phyloP scores from a whole-genome alignment of 2,888 invertebrate species.

The Yponomeuta evonymella region DNA sequence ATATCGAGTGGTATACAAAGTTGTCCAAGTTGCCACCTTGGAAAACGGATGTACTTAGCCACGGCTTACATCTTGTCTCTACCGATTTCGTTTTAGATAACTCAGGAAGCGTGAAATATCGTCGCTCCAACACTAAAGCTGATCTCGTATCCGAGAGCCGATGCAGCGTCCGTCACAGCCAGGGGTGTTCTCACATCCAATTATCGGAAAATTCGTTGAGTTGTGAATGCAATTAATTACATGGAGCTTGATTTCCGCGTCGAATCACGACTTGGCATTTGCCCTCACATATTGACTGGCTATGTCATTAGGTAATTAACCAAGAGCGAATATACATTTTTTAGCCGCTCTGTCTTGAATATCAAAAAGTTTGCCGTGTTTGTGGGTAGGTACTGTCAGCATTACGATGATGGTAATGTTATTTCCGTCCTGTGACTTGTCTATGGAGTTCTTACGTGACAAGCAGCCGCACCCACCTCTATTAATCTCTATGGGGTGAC shows the following conservation, averaged over 20 bases:
- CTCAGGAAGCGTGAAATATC: not conserved
- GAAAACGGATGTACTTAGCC: not conserved
- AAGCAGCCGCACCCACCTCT: too few species aligned
- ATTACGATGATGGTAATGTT: too few species aligned
- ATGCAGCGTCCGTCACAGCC: constrained; percentile 16
- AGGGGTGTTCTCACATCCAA: constrained; percentile 35
- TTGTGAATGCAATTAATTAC: constrained; percentile 25
- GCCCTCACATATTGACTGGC: not conserved
- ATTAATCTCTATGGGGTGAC: too few species aligned
- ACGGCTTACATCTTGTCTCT: not conserved
- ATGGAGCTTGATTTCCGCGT: constrained; percentile 1
- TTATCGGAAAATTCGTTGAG: constrained; percentile 47
- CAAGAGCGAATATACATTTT: too few species aligned
- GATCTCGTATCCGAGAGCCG: not conserved
- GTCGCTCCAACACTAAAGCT: not conserved
- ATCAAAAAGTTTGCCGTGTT: too few species aligned
- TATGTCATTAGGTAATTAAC: too few species aligned
- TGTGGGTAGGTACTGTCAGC: too few species aligned
- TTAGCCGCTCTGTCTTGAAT: too few species aligned
- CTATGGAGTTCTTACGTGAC: too few species aligned
- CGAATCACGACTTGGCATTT: constrained; percentile 4
- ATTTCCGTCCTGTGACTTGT: too few species aligned
- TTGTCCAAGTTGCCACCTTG: not conserved
- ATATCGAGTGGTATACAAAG: not conserved
- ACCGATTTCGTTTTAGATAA: not conserved